phyloP scores from a whole-genome alignment of 2,113 vertebrate species.

The Pelobates fuscus region DNA sequence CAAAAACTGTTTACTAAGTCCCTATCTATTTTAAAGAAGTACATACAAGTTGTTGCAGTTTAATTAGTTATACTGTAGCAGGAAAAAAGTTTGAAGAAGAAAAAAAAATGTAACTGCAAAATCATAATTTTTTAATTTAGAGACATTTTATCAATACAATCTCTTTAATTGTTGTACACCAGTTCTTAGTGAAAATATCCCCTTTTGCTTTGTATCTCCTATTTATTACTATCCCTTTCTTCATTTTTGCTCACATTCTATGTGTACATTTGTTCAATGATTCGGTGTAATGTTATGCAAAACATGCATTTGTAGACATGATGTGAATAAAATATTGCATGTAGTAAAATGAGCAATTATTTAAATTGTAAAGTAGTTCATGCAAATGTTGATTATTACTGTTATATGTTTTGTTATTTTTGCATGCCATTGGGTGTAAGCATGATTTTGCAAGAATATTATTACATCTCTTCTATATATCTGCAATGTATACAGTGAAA shows the following conservation, averaged over 20 bases:
- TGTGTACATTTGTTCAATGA: conserved; percentile 51
- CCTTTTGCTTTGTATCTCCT: not conserved
- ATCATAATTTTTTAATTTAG: not conserved
- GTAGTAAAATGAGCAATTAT: conserved; percentile 68
- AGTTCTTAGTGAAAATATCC: not conserved
- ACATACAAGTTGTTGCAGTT: too few species aligned
- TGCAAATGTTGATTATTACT: conserved; percentile 65
- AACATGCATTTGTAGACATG: conserved; percentile 66
- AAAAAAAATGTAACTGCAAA: not conserved
- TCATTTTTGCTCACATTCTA: conserved; percentile 49
- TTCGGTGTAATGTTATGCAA: conserved; percentile 69
- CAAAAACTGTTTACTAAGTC: too few species aligned
- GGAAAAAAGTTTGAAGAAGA: too few species aligned
- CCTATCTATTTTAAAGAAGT: too few species aligned
- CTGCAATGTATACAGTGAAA: conserved; percentile 77
- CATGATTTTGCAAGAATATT: conserved; percentile 73
- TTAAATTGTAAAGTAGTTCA: conserved; percentile 71
- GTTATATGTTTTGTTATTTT: conserved; percentile 66
- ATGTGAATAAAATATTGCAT: conserved; percentile 73
- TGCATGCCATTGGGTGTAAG: conserved; percentile 81
- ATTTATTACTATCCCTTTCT: conserved; percentile 54
- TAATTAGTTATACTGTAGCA: too few species aligned
- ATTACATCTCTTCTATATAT: conserved; percentile 77
- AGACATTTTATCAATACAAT: not conserved
- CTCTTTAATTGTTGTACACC: not conserved